Conservation (phyloP, 1,140 invertebrate species). For the Trichonephila inaurata region DNA sequence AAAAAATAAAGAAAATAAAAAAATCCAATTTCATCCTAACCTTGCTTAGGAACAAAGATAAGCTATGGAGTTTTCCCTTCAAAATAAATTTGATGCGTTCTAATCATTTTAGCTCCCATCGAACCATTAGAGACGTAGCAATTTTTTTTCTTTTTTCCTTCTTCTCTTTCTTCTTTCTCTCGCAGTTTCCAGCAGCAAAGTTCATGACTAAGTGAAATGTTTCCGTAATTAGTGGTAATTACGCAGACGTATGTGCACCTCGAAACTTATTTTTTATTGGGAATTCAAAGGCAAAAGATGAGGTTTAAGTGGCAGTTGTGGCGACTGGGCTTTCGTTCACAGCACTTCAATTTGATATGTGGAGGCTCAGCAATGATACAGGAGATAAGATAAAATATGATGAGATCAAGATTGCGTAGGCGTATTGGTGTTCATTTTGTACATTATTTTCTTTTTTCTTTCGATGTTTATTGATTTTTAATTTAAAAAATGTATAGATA, state of each 20-base stretch:
- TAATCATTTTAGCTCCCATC: conserved; percentile 70
- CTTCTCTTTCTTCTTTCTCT: neutral
- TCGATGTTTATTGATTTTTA: too few relatives aligned
- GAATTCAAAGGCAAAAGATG: conserved; percentile 26
- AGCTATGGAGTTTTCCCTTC: conserved; percentile 44
- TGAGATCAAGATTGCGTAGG: neutral
- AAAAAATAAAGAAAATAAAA: neutral
- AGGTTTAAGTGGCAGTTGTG: conserved; percentile 39
- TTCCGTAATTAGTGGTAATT: conserved; percentile 69
- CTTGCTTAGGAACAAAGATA: conserved; percentile 55
- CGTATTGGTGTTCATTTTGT: too few relatives aligned
- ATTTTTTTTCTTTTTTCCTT: conserved; percentile 2
- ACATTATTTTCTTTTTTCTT: too few relatives aligned
- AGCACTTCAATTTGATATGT: neutral
- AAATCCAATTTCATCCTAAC: conserved; percentile 55
- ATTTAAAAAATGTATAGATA: too few relatives aligned
- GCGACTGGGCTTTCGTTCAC: conserved; percentile 9
- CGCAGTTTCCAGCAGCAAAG: conserved; percentile 16
- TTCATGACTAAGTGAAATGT: conserved; percentile 66
- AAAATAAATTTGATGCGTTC: conserved; percentile 72
- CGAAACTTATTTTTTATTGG: conserved; percentile 17
- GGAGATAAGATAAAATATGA: conserved; percentile 8
- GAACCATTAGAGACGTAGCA: conserved; percentile 46
- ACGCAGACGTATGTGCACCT: conserved; percentile 32
- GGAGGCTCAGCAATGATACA: neutral